These are phyloP conservation scores for Hirundichthys speculiger DNA, from an alignment of 2,113 vertebrate genomes.

Conservation along the genomic window DNA sequence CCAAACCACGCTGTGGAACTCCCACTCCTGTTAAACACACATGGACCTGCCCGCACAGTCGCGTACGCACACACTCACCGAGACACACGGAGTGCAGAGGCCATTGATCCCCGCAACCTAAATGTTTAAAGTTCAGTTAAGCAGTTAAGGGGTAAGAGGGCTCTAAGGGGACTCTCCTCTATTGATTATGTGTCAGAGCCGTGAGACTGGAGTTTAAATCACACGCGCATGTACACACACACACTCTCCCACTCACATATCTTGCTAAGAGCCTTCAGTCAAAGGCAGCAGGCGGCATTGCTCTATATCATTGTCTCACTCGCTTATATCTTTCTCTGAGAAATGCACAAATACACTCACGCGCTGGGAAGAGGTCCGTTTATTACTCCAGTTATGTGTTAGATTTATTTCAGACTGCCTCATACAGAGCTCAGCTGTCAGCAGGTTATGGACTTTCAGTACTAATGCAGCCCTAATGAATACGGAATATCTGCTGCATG, in stretches of 20 bases:
- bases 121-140: constrained; percentile 99
- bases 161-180: constrained; percentile 91
- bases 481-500: constrained; percentile 62
- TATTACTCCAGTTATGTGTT: constrained; percentile 77
- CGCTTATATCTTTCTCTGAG: constrained; percentile 72
- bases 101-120: constrained; percentile 94
- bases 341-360: constrained; percentile 55
- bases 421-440: constrained; percentile 61
- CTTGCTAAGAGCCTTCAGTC: constrained; percentile 79
- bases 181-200: constrained; percentile 97
- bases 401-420: constrained; percentile 74
- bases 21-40: constrained; percentile 74
- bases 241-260: constrained; percentile 38
- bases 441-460: constrained; percentile 71
- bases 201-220: constrained; percentile 91
- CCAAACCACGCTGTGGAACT: constrained; percentile 73
- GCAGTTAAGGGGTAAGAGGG: constrained; percentile 96
- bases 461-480: constrained; percentile 76
- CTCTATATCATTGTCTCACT: constrained; percentile 78
- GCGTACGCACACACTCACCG: constrained; percentile 40
- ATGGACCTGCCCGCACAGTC: constrained; percentile 31
- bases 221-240: constrained; percentile 56
- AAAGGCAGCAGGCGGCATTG: constrained; percentile 67
- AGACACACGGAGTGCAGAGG: constrained; percentile 79
- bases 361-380: constrained; percentile 56